Base-by-base conservation (phyloP, 2,797 vertebrate genomes). In the Buceros bicornis region DNA sequence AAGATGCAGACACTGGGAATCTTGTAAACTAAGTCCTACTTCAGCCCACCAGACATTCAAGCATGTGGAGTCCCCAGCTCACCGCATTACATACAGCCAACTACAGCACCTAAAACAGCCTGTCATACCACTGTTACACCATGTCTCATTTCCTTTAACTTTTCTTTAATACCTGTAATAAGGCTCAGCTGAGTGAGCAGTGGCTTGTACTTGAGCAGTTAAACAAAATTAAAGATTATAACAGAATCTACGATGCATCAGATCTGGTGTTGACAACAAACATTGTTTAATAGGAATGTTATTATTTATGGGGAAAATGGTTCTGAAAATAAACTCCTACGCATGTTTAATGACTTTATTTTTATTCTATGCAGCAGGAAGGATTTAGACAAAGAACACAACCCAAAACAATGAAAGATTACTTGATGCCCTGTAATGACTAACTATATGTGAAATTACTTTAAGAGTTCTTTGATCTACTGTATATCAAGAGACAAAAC, bases 401-500 rank as follows among this genome's bases (percentile, higher is more conserved):
- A 89, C 2, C 16, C 37, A 84, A 87, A 96, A 56, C 90, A 95
- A 70, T 26, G 61, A 81, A 89, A 89, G 56, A 93, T 0, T 0
- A 80, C 82, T 82, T 87, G 45, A 93, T 82, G 66, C 33, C 60
- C 61, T 76, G 29, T 37, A 94, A 95, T 82, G 28, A 83, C 65
- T 91, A 83, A 77, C 48, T 82, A 67, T 45, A 60, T 60, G 50
- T 37, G 96, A 94, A 97, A 94, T 29, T 88, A 78, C 65, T 82
- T 94, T 37, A 51, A 80, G 87, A 89, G 40, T 79, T 60, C 48
- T 47, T 94, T 64, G 90, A 56, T 86, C 88, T 77, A 57, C 33
- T 33, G 53, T 86, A 65, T 21, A 94, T 73, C 77, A 79, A 60
- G 37, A 93, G 97, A 96, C 94, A 96, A 95, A 93, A 90, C 62